Evolutionary conservation across 2,113 vertebrate genomes (phyloP).

Genomic region (Eptesicus fuscus): DNA sequence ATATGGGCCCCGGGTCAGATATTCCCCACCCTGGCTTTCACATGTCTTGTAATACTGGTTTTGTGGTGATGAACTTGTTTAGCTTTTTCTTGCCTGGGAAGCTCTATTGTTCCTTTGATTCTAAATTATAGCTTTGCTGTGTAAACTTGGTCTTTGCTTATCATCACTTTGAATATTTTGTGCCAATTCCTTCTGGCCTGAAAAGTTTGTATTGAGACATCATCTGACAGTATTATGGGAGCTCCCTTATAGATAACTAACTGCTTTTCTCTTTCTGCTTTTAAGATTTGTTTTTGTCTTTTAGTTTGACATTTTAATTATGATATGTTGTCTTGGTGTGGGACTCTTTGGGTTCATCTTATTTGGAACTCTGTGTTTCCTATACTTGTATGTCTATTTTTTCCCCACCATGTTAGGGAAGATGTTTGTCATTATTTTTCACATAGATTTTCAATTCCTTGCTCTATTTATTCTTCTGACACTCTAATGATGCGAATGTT

Average conservation of each 20-base stretch:
- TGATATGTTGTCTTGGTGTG: neutral
- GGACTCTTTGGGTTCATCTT: neutral
- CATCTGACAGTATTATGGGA: neutral
- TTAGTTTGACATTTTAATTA: neutral
- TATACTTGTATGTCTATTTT: neutral
- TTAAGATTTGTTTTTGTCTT: neutral
- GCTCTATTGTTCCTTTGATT: neutral
- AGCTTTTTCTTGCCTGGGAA: neutral
- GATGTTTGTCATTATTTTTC: neutral
- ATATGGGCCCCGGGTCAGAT: no score
- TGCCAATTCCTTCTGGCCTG: neutral
- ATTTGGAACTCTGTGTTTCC: neutral
- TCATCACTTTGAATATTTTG: neutral
- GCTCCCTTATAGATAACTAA: neutral
- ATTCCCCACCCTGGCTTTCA: neutral
- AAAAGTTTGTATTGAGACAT: neutral
- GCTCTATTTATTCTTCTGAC: neutral
- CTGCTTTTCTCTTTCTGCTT: neutral
- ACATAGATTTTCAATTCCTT: neutral
- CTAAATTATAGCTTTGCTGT: neutral
- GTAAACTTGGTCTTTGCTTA: neutral
- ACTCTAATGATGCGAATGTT: neutral
- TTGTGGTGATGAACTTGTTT: neutral
- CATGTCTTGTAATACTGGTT: neutral
- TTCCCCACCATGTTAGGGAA: neutral